Conservation (phyloP, 2,797 vertebrate species). For the Cottoperca gobio region DNA sequence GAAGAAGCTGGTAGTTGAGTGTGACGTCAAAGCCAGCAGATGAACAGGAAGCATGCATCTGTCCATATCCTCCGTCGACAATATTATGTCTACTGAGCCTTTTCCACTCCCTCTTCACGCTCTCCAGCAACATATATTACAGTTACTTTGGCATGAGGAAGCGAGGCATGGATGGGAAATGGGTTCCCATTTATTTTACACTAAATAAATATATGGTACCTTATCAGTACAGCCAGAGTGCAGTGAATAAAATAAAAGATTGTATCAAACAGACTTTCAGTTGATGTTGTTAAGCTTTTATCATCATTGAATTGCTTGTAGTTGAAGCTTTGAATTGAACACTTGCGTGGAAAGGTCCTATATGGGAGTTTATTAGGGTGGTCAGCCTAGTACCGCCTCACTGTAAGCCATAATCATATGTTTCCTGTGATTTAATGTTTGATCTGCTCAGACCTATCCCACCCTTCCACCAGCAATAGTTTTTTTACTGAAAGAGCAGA, state of each 20-base stretch:
- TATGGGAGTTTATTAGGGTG: slow-evolving; percentile 13
- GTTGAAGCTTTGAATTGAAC: neutral
- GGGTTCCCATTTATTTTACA: slow-evolving; percentile 25
- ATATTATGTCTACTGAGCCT: slow-evolving; percentile 62
- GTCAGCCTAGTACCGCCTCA: slow-evolving; percentile 34
- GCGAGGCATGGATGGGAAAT: neutral
- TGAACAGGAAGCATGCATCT: slow-evolving; percentile 48
- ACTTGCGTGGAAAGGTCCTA: neutral
- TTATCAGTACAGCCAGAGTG: neutral
- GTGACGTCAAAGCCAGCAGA: slow-evolving; percentile 41
- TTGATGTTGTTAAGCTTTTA: neutral
- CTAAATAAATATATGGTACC: slow-evolving; percentile 32
- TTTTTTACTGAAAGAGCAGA: slow-evolving; percentile 14
- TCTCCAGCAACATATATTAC: slow-evolving; percentile 22
- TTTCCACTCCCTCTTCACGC: slow-evolving; percentile 48
- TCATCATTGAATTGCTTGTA: neutral
- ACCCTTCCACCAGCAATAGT: slow-evolving; percentile 41
- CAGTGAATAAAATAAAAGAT: neutral
- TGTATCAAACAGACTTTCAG: neutral
- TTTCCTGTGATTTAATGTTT: slow-evolving; percentile 81
- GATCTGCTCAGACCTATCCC: slow-evolving; percentile 71
- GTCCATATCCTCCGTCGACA: slow-evolving; percentile 59
- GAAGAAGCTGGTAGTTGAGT: slow-evolving; percentile 16
- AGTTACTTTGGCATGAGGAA: slow-evolving; percentile 9
- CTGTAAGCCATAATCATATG: slow-evolving; percentile 74